Percentiles rank a stretch among this genome's conserved stretches.
These are phyloP conservation scores for Eulemur albifrons DNA, from an alignment of 2,797 vertebrate species.

Conservation along the genomic window DNA sequence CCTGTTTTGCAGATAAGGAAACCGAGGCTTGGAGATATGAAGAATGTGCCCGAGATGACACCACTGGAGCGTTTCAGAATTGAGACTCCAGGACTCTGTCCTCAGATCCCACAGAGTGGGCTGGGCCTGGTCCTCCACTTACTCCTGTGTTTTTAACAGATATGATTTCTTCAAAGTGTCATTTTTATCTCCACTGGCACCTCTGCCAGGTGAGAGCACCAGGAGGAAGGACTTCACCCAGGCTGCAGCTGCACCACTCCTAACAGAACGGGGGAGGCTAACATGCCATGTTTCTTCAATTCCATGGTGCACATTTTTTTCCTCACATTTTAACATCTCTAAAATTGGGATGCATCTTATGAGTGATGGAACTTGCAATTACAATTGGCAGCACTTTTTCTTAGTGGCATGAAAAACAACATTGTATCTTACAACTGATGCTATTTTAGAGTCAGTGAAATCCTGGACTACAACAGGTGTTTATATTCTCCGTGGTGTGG, in stretches of 20 bases:
- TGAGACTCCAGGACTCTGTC: background rate
- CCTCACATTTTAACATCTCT: background rate
- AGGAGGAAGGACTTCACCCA: background rate
- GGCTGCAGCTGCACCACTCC: background rate
- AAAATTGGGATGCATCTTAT: background rate
- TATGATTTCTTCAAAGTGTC: background rate
- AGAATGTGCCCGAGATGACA: background rate
- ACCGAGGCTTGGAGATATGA: background rate
- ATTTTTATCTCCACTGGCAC: background rate
- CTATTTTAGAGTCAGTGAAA: background rate
- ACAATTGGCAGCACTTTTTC: background rate
- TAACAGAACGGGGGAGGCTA: background rate
- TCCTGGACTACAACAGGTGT: background rate
- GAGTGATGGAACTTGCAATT: background rate
- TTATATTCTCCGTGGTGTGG: background rate
- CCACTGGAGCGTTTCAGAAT: background rate
- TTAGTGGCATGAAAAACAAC: background rate
- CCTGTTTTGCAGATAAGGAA: background rate
- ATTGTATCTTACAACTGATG: background rate
- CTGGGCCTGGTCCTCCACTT: background rate
- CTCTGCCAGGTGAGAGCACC: background rate
- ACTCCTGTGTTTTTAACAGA: background rate
- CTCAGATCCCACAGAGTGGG: background rate
- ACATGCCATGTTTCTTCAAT: accelerated
- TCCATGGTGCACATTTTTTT: background rate